phyloP scores from a whole-genome alignment of 2,888 invertebrate species.

The Ferdinandea cuprea region DNA sequence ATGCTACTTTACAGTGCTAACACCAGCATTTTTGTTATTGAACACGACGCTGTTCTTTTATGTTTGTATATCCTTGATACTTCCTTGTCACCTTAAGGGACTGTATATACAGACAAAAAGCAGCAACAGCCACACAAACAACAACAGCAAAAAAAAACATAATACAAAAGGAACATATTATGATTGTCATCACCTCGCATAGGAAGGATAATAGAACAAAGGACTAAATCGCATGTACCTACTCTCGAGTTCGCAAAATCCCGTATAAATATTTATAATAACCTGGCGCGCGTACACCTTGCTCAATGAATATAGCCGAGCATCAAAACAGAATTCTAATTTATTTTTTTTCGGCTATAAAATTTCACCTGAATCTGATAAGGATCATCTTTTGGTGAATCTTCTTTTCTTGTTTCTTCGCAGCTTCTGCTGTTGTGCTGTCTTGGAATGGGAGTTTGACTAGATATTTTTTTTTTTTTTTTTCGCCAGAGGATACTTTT shows the following conservation, averaged over 20 bases:
- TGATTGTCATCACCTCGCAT: slow-evolving; percentile 44
- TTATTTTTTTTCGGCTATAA: slow-evolving; percentile 46
- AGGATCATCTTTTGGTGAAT: slow-evolving; percentile 1
- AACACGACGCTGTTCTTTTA: slow-evolving; percentile 21
- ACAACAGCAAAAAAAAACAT: too few species aligned
- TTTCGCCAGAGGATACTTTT: slow-evolving; percentile 4
- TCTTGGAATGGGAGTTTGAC: not conserved
- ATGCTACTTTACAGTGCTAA: slow-evolving; percentile 25
- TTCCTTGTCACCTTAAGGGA: slow-evolving; percentile 41
- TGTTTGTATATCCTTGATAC: slow-evolving; percentile 15
- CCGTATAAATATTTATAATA: slow-evolving; percentile 36
- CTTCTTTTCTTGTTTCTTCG: not conserved
- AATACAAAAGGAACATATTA: slow-evolving; percentile 8
- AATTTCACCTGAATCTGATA: slow-evolving; percentile 36
- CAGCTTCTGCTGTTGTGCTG: not conserved
- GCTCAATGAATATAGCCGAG: not conserved
- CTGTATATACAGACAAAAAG: not conserved
- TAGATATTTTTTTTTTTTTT: too few species aligned
- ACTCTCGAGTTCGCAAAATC: not conserved
- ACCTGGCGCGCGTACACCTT: slow-evolving; percentile 5
- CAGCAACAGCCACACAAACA: not conserved
- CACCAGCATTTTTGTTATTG: slow-evolving; percentile 42
- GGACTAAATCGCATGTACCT: slow-evolving; percentile 12
- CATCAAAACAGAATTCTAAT: slow-evolving; percentile 33
- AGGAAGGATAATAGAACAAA: slow-evolving; percentile 13